Base-by-base conservation (phyloP, 1,140 invertebrate species). In the Melanaphis sacchari region DNA sequence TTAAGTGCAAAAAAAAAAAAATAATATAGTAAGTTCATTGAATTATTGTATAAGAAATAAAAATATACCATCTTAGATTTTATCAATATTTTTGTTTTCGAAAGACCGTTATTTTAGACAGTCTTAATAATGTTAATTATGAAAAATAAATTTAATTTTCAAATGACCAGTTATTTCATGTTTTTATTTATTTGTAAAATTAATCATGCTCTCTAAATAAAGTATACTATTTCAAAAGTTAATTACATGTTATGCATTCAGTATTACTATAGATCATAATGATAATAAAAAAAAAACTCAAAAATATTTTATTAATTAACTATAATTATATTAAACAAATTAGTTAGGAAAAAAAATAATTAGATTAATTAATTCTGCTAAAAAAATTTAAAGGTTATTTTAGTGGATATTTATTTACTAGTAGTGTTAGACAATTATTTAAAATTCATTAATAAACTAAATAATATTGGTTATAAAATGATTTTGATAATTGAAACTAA, bases 141-240 rank as follows among this genome's bases (percentile, higher is more conserved):
- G 11, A 54, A 89, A 89, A 90, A 90, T 59, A 90, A 59, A 90
- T 90, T 90, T 38, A 54, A 59, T 59, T 90, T 66, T 90, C 1
- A 90, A 59, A 66, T 43, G 15, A 90, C 87, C 46, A 36, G 46
- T 76, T 76, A n/a, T n/a, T 21, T 52, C 9, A 52, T 52, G 21
- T 49, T 49, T 43, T 88, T 88, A 41, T 49, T 49, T 49, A 88
- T 88, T 38, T 88, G 31, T n/a, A 76, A 66, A 66, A 66, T 18
- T 4, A 66, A 76, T 15, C 59, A 5, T 66, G 4, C 0, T 6
- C 5, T 15, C 4, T 76, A 18, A n/a, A 76, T 76, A 18, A 76
- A n/a, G 18, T n/a, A 76, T 18, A n/a, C 15, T 0, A 15, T 4
- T n/a, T 6, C 31, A 66, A 15, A 66, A n/a, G 26, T 66, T 66